Conservation (phyloP, 2,888 invertebrate genomes). For the Lepidochrysops patricia region DNA sequence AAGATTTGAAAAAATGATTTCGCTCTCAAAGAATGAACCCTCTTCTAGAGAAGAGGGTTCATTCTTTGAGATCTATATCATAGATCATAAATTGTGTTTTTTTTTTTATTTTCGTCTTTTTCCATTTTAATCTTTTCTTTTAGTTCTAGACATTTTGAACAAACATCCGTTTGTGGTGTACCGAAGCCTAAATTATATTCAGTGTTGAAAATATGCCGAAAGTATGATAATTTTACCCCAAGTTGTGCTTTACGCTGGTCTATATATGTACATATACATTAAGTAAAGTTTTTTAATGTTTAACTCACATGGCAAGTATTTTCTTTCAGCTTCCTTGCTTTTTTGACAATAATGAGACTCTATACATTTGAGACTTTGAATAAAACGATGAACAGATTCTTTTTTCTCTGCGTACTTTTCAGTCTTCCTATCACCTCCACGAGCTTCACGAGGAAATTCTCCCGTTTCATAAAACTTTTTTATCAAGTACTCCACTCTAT, state of each 20-base stretch:
- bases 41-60: no score
- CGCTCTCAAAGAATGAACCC: conserved; percentile 19
- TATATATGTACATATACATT: conserved; percentile 24
- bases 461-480: conserved; percentile 20
- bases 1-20: conserved; percentile 17
- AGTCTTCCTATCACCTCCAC: conserved; percentile 25
- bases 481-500: conserved; percentile 22
- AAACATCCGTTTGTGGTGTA: conserved; percentile 24
- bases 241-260: conserved; percentile 16
- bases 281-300: conserved; percentile 23
- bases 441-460: conserved; percentile 17
- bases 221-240: conserved; percentile 22
- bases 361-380: conserved; percentile 24
- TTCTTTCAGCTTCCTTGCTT: conserved; percentile 18
- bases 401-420: conserved; percentile 21
- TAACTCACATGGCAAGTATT: conserved; percentile 23
- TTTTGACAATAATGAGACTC: conserved; percentile 26
- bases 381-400: conserved; percentile 27
- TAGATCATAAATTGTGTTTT: conserved; percentile 16
- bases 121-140: conserved; percentile 23
- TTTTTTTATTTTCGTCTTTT: conserved; percentile 18
- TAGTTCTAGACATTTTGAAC: conserved; percentile 24
- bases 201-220: conserved; percentile 25
- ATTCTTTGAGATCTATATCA: no score
- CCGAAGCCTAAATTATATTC: conserved; percentile 27